Evolutionary conservation across 2,888 invertebrate genomes (phyloP).

Genomic region (Dorcus hopei): DNA sequence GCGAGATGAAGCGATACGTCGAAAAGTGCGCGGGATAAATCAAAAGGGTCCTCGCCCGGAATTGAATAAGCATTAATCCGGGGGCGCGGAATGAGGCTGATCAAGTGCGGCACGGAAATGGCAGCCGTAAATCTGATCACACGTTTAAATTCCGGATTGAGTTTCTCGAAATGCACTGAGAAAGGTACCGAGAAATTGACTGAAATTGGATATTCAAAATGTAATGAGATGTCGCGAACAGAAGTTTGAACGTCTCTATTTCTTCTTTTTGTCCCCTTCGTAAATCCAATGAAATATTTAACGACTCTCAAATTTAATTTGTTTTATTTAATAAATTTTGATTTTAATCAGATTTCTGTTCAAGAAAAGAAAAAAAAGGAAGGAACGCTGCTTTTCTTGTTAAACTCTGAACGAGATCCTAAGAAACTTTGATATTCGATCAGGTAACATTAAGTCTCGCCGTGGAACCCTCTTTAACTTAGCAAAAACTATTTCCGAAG

Average conservation of each 20-base stretch:
- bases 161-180: conserved; percentile 33
- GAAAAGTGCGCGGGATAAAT: conserved; percentile 27
- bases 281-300: neutral
- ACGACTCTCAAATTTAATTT: neutral
- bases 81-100: conserved; percentile 26
- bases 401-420: no score
- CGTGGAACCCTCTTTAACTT: no score
- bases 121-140: conserved; percentile 36
- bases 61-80: conserved; percentile 31
- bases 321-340: no score
- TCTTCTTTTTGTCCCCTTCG: neutral
- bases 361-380: no score
- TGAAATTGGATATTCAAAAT: conserved; percentile 38
- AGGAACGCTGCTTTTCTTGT: no score
- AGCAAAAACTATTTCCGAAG: no score
- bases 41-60: conserved; percentile 26
- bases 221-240: conserved; percentile 37
- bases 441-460: no score
- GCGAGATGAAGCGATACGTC: conserved; percentile 23
- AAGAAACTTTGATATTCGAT: no score
- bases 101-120: conserved; percentile 35
- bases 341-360: no score
- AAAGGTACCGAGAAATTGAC: conserved; percentile 33
- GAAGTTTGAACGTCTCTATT: conserved; percentile 23
- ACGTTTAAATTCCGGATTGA: conserved; percentile 38